A percentile compares a stretch with the other conserved stretches of the same genome.
phyloP scores from a whole-genome alignment of 2,888 invertebrate genomes.

The Amphimallon solstitiale region DNA sequence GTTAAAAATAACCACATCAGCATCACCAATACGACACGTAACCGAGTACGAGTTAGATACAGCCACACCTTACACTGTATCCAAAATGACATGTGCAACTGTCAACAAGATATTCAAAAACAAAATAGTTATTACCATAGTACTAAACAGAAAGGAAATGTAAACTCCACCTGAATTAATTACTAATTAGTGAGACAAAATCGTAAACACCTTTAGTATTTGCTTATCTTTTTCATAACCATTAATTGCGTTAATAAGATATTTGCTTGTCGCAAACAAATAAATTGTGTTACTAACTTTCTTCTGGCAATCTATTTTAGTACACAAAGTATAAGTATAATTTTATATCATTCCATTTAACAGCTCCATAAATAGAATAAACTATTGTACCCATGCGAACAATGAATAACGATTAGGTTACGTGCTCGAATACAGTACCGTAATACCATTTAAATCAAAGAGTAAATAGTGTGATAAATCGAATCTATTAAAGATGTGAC shows the following conservation, averaged over 20 bases:
- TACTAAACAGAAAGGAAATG: neutral
- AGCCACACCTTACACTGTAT: too few relatives aligned
- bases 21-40: too few relatives aligned
- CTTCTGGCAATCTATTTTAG: neutral
- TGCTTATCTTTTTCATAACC: neutral
- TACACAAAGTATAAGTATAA: neutral
- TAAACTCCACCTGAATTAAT: neutral
- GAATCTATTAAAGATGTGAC: too few relatives aligned
- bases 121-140: slow-evolving; percentile 4
- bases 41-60: too few relatives aligned
- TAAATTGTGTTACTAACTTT: slow-evolving; percentile 6
- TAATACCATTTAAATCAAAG: too few relatives aligned
- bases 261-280: neutral
- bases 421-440: too few relatives aligned
- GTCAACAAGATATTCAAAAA: neutral
- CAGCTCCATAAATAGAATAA: slow-evolving; percentile 2
- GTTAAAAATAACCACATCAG: too few relatives aligned
- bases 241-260: neutral
- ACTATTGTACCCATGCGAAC: too few relatives aligned
- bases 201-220: slow-evolving; percentile 3
- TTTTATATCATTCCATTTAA: neutral
- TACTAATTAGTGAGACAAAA: neutral
- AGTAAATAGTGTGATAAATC: too few relatives aligned
- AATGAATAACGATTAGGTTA: too few relatives aligned
- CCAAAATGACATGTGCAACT: neutral